Evolutionary conservation across 1,140 invertebrate species (phyloP), one percentile per base, ranked within the genome.

Genomic region (Drosophila dunni): DNA sequence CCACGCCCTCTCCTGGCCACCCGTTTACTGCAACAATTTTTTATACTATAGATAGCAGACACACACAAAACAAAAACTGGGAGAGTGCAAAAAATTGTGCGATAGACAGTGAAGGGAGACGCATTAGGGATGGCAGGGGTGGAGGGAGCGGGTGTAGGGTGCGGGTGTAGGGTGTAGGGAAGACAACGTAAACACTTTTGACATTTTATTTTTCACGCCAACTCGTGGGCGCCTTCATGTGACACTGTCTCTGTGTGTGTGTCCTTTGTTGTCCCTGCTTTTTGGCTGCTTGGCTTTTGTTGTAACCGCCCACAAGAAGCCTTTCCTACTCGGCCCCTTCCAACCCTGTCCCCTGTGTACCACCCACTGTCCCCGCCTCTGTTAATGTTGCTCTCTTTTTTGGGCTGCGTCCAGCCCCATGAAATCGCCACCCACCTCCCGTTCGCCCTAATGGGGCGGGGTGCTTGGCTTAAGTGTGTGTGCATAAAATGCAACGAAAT

Each of bases 181-280:
- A 62, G 53, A 72, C 75, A 78, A 75, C 83, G 83, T 83, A 88
- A 86, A 88, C 83, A 86, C 76, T 88, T 86, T 88, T 86, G 83
- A 86, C 83, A 86, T 82, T 88, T 74, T 88, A 79, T 79, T 86
- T 86, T 86, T 83, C 83, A 82, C 79, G 69, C 84, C 79, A 70
- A 48, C 40, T 77, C 70, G 57, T 76, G 78, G 65, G 67, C 68
- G 72, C 68, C 58, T 72, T 46, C 44, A 46, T 71, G 34, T 61
- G 54, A 42, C 67, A 48, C 38, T 34, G 11, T 79, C 51, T 53
- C 17, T 64, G 33, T 42, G 24, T 10, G 17, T 42, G 33, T 42
- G 36, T 68, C 54, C 75, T 71, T 76, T 76, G 75, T 82, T 82
- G 79, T 72, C 60, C 61, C 40, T 88, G 81, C 70, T 68, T 81